Conservation (phyloP, 2,888 invertebrate genomes). For the Pachliopta kotzebuea region DNA sequence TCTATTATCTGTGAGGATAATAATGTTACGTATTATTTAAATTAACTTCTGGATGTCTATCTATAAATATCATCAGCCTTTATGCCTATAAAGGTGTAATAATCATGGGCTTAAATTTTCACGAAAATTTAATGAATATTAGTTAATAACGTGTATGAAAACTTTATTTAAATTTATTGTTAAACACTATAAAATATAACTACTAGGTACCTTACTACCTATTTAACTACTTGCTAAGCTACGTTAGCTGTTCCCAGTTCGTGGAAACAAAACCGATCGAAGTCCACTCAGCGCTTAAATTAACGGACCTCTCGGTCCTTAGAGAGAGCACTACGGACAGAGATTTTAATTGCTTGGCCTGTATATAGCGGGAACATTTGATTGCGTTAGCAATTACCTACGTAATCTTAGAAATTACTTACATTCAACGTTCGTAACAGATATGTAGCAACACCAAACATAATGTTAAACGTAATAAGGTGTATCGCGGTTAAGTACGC, state of each 20-base stretch:
- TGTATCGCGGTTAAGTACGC: neutral
- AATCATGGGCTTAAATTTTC: no score
- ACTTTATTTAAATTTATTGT: no score
- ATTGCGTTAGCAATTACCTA: constrained; percentile 20
- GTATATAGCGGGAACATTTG: neutral
- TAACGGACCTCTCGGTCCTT: constrained; percentile 13
- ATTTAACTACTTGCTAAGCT: neutral
- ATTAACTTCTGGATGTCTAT: neutral
- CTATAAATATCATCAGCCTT: neutral
- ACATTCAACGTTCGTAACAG: neutral
- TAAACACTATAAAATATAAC: no score
- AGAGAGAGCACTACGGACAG: constrained; percentile 14
- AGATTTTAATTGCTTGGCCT: constrained; percentile 18
- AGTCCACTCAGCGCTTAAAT: constrained; percentile 25
- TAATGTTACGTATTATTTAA: neutral
- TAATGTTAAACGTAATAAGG: no score
- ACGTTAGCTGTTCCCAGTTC: constrained; percentile 15
- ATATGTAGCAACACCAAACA: neutral
- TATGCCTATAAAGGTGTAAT: no score
- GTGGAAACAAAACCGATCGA: constrained; percentile 11
- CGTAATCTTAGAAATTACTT: neutral
- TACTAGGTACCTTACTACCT: no score
- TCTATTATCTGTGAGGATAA: neutral
- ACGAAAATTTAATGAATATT: no score
- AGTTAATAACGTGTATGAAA: no score